phyloP scores from a whole-genome alignment of 2,113 vertebrate species.

The Sander vitreus region DNA sequence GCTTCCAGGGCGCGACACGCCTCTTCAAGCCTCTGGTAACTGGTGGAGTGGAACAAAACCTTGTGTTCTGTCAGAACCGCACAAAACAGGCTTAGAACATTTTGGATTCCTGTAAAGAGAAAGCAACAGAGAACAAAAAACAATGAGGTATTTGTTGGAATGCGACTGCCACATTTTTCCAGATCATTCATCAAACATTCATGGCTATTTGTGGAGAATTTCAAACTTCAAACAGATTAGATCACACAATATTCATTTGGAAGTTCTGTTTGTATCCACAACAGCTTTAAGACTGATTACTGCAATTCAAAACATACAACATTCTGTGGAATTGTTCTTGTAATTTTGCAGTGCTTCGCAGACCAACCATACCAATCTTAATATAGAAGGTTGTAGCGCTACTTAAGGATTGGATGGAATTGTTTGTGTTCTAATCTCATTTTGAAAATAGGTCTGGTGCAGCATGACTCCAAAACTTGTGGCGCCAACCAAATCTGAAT shows the following conservation, averaged over 20 bases:
- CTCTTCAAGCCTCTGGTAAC: constrained; percentile 97
- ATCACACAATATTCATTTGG: constrained; percentile 28
- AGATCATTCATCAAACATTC: constrained; percentile 47
- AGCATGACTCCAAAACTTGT: not conserved
- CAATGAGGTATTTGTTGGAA: constrained; percentile 56
- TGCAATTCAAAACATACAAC: constrained; percentile 5
- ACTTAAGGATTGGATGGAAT: not conserved
- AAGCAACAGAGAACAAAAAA: constrained; percentile 55
- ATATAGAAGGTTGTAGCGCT: not conserved
- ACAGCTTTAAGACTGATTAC: constrained; percentile 15
- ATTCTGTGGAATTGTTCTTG: not conserved
- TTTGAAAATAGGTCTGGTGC: constrained; percentile 4
- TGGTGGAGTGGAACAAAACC: constrained; percentile 97
- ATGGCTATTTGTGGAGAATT: constrained; percentile 29
- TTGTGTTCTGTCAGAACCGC: constrained; percentile 98
- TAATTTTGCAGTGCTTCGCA: not conserved
- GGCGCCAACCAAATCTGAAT: not conserved
- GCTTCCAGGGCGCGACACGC: constrained; percentile 95
- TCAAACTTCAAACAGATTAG: constrained; percentile 31
- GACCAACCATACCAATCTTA: not conserved
- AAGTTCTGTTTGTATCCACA: not conserved
- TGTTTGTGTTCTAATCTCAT: constrained; percentile 1
- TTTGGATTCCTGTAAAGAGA: constrained; percentile 92
- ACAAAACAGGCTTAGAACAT: constrained; percentile 96
- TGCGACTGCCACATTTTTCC: constrained; percentile 42